These are phyloP conservation scores for Hypanus sabinus DNA, from an alignment of 2,113 vertebrate genomes.

Conservation along the genomic window DNA sequence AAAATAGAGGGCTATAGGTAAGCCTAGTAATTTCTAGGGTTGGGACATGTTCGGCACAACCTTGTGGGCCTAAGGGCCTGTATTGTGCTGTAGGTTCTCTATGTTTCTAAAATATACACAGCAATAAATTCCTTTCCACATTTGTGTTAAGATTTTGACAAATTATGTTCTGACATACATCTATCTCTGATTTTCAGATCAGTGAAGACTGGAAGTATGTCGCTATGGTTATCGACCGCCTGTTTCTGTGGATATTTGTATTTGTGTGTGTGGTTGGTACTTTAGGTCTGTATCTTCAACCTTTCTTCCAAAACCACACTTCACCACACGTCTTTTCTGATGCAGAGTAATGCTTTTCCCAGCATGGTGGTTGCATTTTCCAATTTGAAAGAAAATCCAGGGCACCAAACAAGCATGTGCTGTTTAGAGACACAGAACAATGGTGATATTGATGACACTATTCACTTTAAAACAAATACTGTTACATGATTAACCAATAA, in stretches of 20 bases:
- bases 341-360: background rate
- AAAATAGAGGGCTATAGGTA: no score
- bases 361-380: background rate
- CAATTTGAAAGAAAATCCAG: background rate
- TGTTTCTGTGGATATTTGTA: slow-evolving; percentile 71
- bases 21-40: no score
- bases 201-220: slow-evolving; percentile 72
- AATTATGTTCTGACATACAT: background rate
- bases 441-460: background rate
- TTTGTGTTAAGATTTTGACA: background rate
- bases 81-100: no score
- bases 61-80: no score
- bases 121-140: background rate
- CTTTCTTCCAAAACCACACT: slow-evolving; percentile 66
- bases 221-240: slow-evolving; percentile 69
- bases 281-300: slow-evolving; percentile 67
- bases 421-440: background rate
- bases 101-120: background rate
- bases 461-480: background rate
- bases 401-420: background rate
- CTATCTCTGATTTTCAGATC: slow-evolving; percentile 50
- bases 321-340: slow-evolving; percentile 42
- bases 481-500: background rate
- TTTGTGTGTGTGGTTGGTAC: slow-evolving; percentile 67
- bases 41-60: no score